Evolutionary conservation across 2,888 invertebrate genomes (phyloP).

Genomic region (Neelides folsomi): DNA sequence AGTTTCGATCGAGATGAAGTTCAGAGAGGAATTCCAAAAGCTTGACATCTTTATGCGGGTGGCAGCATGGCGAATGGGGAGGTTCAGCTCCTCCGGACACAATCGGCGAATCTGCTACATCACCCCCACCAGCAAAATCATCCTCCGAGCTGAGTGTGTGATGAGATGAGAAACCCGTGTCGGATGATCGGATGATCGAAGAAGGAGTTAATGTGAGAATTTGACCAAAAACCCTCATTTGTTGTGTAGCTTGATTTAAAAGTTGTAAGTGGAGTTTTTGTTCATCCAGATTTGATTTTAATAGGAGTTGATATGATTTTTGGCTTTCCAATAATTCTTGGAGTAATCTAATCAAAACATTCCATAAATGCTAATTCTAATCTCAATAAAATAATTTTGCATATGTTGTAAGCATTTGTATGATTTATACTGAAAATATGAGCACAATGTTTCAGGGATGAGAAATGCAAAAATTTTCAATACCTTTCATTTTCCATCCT

Average conservation of each 20-base stretch:
- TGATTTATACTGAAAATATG: too few relatives aligned
- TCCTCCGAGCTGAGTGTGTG: slow-evolving; percentile 30
- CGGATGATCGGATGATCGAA: slow-evolving; percentile 25
- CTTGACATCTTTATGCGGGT: slow-evolving; percentile 39
- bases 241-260: slow-evolving; percentile 42
- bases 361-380: background rate
- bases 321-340: slow-evolving; percentile 65
- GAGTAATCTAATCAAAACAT: slow-evolving; percentile 44
- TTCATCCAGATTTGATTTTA: slow-evolving; percentile 56
- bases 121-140: slow-evolving; percentile 21
- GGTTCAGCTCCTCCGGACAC: slow-evolving; percentile 19
- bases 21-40: slow-evolving; percentile 59
- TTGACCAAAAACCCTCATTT: slow-evolving; percentile 32
- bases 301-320: slow-evolving; percentile 55
- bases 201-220: slow-evolving; percentile 23
- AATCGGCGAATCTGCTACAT: slow-evolving; percentile 16
- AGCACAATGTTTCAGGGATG: too few relatives aligned
- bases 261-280: slow-evolving; percentile 51
- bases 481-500: slow-evolving; percentile 40
- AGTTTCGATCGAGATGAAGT: slow-evolving; percentile 53
- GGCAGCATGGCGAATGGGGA: slow-evolving; percentile 9
- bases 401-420: too few relatives aligned
- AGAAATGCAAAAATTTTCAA: slow-evolving; percentile 3
- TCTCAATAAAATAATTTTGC: background rate
- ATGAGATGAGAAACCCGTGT: slow-evolving; percentile 30